Percentiles rank a stretch among this genome's conserved stretches.
phyloP scores from a whole-genome alignment of 2,888 invertebrate species.

The Halictus ligatus region DNA sequence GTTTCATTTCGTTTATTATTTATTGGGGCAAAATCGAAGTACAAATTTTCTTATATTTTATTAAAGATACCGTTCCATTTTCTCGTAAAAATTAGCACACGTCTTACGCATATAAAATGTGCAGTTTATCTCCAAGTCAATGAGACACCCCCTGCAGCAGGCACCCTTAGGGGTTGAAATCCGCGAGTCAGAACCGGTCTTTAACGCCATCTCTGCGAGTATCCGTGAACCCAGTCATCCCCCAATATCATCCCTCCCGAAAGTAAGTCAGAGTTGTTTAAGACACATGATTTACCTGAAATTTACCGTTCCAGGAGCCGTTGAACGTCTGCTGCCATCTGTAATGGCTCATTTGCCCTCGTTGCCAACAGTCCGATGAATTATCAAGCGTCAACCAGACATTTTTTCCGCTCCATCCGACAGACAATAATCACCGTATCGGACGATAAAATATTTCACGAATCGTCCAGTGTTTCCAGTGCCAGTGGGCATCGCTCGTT shows the following conservation, averaged over 20 bases:
- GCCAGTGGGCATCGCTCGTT: too few relatives aligned
- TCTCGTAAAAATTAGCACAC: neutral
- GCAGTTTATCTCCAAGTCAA: neutral
- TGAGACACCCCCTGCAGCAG: neutral
- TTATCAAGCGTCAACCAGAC: conserved; percentile 22
- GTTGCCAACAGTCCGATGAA: neutral
- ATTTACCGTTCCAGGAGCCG: conserved; percentile 40
- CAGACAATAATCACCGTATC: neutral
- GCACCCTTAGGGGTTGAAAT: conserved; percentile 28
- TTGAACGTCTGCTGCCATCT: conserved; percentile 64
- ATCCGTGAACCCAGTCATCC: conserved; percentile 52
- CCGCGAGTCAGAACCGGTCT: conserved; percentile 37
- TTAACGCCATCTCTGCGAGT: conserved; percentile 61
- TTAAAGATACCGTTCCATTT: neutral
- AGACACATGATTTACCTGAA: conserved; percentile 61
- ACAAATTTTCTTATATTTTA: neutral
- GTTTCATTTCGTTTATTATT: neutral
- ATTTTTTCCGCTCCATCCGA: neutral
- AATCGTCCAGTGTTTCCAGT: too few relatives aligned
- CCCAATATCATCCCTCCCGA: conserved; percentile 57
- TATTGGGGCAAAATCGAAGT: neutral
- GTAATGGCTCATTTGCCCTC: conserved; percentile 10
- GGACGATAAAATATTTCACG: neutral
- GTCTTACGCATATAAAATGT: neutral
- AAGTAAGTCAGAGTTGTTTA: conserved; percentile 56